Evolutionary conservation across 2,113 vertebrate species (phyloP), one percentile per base, ranked within the genome.

Genomic region (Sorex araneus): DNA sequence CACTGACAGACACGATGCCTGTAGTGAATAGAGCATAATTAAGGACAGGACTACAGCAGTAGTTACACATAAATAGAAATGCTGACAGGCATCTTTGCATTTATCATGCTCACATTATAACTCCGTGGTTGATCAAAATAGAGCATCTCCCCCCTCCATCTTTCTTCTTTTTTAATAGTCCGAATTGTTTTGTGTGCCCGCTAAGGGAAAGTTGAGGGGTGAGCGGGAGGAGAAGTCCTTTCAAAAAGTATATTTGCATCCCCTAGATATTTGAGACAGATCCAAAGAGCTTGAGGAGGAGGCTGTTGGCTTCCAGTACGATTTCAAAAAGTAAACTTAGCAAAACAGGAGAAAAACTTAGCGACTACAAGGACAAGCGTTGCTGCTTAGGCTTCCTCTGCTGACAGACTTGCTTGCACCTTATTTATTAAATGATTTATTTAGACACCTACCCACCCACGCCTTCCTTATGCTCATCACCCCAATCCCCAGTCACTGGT

Each of bases 81-180:
- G 34, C 91, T 83, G 84, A 91, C 89, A 84, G 77, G 43, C 63
- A 2, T 89, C 76, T 95, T 89, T 70, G 84, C 95, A 67, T 95
- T 64, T 90, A n/a, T 95, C 88, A 60, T 8, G 47, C 54, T 87
- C 70, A 43, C 28, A 15, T 93, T 95, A 87, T 96, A 95, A 93
- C 94, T 94, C 70, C 88, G 79, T 60, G 79, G 84, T 94, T 96
- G 96, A 95, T 97, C 95, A 96, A 95, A 92, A 89, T 90, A 89
- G 84, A 19, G n/a, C 50, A 67, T 77, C 7, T 82, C 69, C 34
- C 66, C 70, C 89, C 96, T 97, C 95, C 13, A 95, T 95, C 27
- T 66, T 66, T 66, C 60, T 63, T 63, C n/a, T 63, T 66, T 30
- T 28, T 66, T 67, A 81, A 94, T 64, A 70, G 50, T 94, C 87